Evolutionary conservation across 2,888 invertebrate species (phyloP), one percentile per base, ranked within the genome.

Genomic region (Ochlodes sylvanus): DNA sequence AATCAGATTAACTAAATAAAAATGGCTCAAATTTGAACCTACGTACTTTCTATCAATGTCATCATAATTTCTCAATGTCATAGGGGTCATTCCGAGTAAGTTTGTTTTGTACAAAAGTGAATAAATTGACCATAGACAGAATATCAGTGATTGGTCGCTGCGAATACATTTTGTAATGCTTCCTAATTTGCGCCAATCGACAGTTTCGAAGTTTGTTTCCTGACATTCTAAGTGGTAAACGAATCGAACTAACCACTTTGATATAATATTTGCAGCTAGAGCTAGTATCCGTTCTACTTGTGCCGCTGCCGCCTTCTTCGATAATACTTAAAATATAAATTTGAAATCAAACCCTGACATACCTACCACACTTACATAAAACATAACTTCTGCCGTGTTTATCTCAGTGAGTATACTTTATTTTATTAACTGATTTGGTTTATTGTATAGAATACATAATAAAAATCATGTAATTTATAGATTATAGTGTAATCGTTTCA

Each of bases 1-100:
- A n/a, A n/a, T 34, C 9, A 34, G 34, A 9, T 38, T 9, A 38
- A 12, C 12, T 12, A 9, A 9, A 10, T 10, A 38, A 9, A 38
- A 0, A 38, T 27, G 38, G 38, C 38, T 38, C 10, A n/a, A 15
- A 47, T 47, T 47, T 17, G 44, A 47, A 17, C 21, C 21, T 52
- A n/a, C n/a, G n/a, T 21, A 12, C 32, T 7, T 47, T 10, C 7
- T 9, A 42, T 54, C 66, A 60, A 66, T 66, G 66, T 66, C 58
- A 66, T 55, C 64, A 14, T 42, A 42, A 21, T 57, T 66, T 71
- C 75, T 74, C 80, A 82, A 81, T 79, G 80, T 81, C 81, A 81
- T 66, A 78, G 73, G 76, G 82, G 82, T 81, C 81, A 79, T 74
- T 64, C 21, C 17, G 7, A 63, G 69, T 66, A 4, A 70, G 73